Evolutionary conservation across 2,888 invertebrate genomes (phyloP), one percentile per base, ranked within the genome.

Genomic region (Synergus umbraculus): DNA sequence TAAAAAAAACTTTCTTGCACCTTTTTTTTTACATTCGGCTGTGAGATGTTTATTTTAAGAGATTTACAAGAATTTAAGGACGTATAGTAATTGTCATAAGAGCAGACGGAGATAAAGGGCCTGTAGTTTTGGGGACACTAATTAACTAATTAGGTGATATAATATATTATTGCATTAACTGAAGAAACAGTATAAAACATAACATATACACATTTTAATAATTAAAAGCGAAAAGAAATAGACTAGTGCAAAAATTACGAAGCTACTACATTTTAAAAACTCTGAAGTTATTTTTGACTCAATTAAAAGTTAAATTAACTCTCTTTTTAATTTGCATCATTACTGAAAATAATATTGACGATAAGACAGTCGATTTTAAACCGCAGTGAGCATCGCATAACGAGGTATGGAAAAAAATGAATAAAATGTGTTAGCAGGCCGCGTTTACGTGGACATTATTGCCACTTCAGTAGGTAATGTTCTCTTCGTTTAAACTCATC

Each of bases 401-500:
- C 22, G 60, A 22, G 60, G 60, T 8, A 22, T 41, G 43, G n/a
- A 65, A 41, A 65, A 37, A 66, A 41, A 66, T 66, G 15, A 66
- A 41, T n/a, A n/a, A 66, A 41, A 66, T 66, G 43, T 66, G 65
- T 66, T 66, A 41, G 43, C 41, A 66, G 43, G 18, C 63, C 63
- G 22, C 63, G 12, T 63, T 63, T 22, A 65, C 7, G 37, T 46
- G 12, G 67, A 69, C 46, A 69, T 69, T 69, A 46, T 22, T 69
- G 46, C 67, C 65, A 69, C 67, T 69, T 69, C 67, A 15, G 44
- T 46, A 69, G 46, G 46, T 69, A 69, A 69, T 69, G 67, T 69
- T 69, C 67, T 69, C n/a, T 69, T 69, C 67, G 46, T 44, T 69
- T 69, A 69, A 69, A 69, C 13, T 69, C 46, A 69, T 46, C 67